Conservation (phyloP, 2,797 vertebrate species). For the Furcifer pardalis region DNA sequence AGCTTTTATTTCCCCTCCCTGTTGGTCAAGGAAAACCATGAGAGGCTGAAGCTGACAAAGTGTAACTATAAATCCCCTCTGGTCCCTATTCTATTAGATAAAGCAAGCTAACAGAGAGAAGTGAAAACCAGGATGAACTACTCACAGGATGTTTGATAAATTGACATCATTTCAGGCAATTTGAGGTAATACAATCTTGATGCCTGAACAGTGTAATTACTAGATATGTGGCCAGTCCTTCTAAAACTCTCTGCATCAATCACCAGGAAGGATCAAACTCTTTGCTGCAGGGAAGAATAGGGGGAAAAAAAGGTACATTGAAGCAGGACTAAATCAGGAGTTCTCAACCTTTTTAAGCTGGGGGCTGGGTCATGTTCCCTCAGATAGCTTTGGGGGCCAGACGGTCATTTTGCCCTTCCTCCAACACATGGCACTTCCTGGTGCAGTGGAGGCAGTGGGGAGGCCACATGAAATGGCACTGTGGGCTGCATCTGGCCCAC, state of each 20-base stretch:
- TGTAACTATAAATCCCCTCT: slow-evolving; percentile 47
- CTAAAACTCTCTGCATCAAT: slow-evolving; percentile 60
- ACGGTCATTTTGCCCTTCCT: too few species aligned
- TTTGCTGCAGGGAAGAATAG: slow-evolving; percentile 23
- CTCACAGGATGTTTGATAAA: slow-evolving; percentile 66
- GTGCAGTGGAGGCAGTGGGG: too few species aligned
- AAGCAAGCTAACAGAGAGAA: slow-evolving; percentile 58
- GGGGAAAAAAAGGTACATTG: background rate
- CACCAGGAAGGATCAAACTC: slow-evolving; percentile 2
- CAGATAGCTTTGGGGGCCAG: too few species aligned
- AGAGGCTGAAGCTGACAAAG: slow-evolving; percentile 52
- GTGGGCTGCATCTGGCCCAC: too few species aligned
- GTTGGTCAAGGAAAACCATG: slow-evolving; percentile 51
- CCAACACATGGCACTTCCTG: too few species aligned
- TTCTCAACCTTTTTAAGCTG: too few species aligned
- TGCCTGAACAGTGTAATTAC: slow-evolving; percentile 66
- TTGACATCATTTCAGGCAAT: slow-evolving; percentile 69
- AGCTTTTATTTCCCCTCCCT: background rate
- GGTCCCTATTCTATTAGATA: slow-evolving; percentile 61
- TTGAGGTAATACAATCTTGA: slow-evolving; percentile 66
- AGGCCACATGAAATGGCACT: too few species aligned
- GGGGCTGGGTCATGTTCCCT: too few species aligned
- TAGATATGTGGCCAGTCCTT: slow-evolving; percentile 56
- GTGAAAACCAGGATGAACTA: slow-evolving; percentile 59
- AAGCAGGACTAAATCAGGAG: background rate